Conservation (phyloP, 1,140 invertebrate genomes). For the Heliconius nattereri region DNA sequence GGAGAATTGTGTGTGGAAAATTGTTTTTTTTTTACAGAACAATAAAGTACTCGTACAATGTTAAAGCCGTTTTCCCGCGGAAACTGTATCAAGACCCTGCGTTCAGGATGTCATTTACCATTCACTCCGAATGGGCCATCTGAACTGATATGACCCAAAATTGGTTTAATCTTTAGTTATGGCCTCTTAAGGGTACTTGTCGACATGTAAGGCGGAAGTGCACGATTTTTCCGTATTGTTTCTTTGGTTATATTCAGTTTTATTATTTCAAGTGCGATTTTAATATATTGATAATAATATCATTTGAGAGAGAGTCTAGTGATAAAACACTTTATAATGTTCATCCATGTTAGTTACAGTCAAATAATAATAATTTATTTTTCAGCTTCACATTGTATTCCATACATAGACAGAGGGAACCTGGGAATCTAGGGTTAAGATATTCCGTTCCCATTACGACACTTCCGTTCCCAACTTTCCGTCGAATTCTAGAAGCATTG, state of each 20-base stretch:
- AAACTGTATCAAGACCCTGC: background rate
- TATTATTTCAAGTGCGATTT: background rate
- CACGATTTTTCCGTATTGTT: background rate
- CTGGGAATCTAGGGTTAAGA: no score
- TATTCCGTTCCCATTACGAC: no score
- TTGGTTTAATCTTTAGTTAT: conserved; percentile 38
- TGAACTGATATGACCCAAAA: conserved; percentile 28
- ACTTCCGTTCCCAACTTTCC: no score
- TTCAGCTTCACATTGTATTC: no score
- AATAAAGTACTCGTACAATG: background rate
- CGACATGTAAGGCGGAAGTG: background rate
- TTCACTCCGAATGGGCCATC: conserved; percentile 29
- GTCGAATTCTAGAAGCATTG: no score
- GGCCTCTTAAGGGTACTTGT: conserved; percentile 26
- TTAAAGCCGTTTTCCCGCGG: background rate
- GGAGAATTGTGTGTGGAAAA: no score
- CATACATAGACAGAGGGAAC: no score
- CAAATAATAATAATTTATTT: no score
- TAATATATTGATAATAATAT: background rate
- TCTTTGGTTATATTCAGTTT: background rate
- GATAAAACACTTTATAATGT: no score
- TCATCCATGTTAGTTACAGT: no score
- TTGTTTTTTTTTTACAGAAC: background rate
- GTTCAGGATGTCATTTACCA: conserved; percentile 33
- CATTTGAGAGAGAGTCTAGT: background rate